Evolutionary conservation across 1,140 invertebrate species (phyloP).

Genomic region (Ceratosolen solmsi): DNA sequence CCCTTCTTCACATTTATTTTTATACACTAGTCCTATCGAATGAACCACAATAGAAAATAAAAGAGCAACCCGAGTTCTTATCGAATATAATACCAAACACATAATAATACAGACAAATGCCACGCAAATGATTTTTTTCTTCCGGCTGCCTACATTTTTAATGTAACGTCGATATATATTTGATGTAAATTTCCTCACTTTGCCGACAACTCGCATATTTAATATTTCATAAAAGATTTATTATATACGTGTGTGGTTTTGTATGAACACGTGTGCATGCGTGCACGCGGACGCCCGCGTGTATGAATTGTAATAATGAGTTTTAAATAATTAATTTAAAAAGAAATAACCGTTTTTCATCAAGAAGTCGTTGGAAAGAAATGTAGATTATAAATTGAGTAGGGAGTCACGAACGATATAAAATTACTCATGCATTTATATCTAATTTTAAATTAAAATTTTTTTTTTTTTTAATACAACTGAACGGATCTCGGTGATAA

Average conservation of each 20-base stretch:
- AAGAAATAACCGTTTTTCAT: background rate
- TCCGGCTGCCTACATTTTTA: background rate
- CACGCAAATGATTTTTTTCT: background rate
- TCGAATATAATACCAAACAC: background rate
- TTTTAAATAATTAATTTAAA: background rate
- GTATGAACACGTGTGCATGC: background rate
- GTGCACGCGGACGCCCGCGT: no score
- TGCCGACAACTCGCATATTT: no score
- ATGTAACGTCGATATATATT: background rate
- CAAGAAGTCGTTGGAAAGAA: background rate
- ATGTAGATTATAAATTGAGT: background rate
- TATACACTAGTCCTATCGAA: constrained; percentile 47
- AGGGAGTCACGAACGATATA: background rate
- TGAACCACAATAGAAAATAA: constrained; percentile 60
- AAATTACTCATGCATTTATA: background rate
- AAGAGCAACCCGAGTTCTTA: constrained; percentile 1
- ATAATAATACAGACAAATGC: background rate
- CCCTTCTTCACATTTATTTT: background rate
- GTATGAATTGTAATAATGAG: background rate
- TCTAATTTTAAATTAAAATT: background rate
- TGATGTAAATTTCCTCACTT: background rate
- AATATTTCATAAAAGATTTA: background rate
- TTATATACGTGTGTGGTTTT: no score
- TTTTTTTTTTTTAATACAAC: no score
- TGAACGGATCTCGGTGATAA: background rate